Base-by-base conservation (phyloP, 30 jellyfish, hydroid and myxozoan species). In the Turritopsis dohrnii region DNA sequence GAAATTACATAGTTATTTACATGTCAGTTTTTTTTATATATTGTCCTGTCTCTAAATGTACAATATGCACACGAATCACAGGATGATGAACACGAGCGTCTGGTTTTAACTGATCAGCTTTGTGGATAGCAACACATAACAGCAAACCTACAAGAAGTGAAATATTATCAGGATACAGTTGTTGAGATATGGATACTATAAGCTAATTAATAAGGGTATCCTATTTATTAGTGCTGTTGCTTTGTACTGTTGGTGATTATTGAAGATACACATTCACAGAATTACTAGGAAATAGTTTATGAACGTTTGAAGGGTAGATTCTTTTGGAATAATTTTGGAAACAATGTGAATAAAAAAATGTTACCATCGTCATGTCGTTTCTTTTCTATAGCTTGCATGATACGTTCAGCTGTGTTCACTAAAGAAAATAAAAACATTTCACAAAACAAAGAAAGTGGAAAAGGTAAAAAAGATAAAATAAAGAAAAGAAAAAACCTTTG, bases 1-100 rank as follows among this genome's bases (percentile, higher is more conserved):
- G 53, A 5, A 1, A 1, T 18, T 21, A 52, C 9, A 53, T 74
- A 27, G 21, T 81, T 65, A 24, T 24, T 22, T 74, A 88, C 98
- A 87, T 81, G 74, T 83, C 93, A 22, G 96, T 87, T 80, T 92
- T 92, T 71, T 88, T 92, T 41, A 92, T 89, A 53, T 92, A 92
- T 28, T 92, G 95, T 29, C 98, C 98, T 84, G 95, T 87, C 53
- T 83, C 85, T 19, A 75, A 72, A 83, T 92, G 90, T 8, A 92
- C 93, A 66, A 88, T 66, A 74, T 92, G 98, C 54, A 92, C 90
- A 65, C 93, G 76, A 27, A 92, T 79, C 71, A 92, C 90, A 8
- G 98, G 98, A 74, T 92, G 98, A 18, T 66, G 84, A 19, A 92
- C 90, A 29, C 95, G 88, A 18, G 86, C 76, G 80, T 92, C 98